These are phyloP conservation scores for Meloidogyne exigua DNA, from an alignment of 1,140 invertebrate species.

Conservation along the genomic window DNA sequence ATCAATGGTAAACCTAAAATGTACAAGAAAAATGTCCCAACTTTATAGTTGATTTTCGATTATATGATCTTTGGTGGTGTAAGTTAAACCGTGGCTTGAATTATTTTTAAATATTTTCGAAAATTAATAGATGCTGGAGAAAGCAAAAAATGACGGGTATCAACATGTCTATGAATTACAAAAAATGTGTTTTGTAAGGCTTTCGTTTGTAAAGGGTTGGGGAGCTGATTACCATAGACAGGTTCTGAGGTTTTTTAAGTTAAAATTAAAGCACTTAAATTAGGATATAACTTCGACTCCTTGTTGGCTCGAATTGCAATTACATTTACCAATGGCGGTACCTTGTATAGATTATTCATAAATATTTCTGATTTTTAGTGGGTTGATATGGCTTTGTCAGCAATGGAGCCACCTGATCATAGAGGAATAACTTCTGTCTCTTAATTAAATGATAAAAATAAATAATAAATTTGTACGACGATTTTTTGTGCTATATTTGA, in stretches of 20 bases:
- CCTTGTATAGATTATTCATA: not conserved
- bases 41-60: slow-evolving; percentile 76
- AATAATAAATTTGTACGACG: not conserved
- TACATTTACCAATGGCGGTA: slow-evolving; percentile 87
- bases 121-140: slow-evolving; percentile 75
- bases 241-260: not conserved
- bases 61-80: slow-evolving; percentile 85
- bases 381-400: slow-evolving; percentile 46
- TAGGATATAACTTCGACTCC: slow-evolving; percentile 91
- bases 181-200: slow-evolving; percentile 96
- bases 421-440: slow-evolving; percentile 49
- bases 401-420: slow-evolving; percentile 49
- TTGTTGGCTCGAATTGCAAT: slow-evolving; percentile 97
- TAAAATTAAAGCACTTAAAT: not conserved
- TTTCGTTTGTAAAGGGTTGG: slow-evolving; percentile 93
- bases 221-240: slow-evolving; percentile 93
- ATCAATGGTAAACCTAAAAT: slow-evolving; percentile 80
- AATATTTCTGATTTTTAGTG: slow-evolving; percentile 38
- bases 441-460: slow-evolving; percentile 12
- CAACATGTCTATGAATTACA: slow-evolving; percentile 96
- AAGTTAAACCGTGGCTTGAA: slow-evolving; percentile 3
- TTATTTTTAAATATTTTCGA: not conserved
- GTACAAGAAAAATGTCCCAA: not conserved
- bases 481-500: not conserved
- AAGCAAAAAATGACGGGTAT: slow-evolving; percentile 94